Conservation (phyloP, 2,888 invertebrate genomes). For the Aleiodes testaceus region DNA sequence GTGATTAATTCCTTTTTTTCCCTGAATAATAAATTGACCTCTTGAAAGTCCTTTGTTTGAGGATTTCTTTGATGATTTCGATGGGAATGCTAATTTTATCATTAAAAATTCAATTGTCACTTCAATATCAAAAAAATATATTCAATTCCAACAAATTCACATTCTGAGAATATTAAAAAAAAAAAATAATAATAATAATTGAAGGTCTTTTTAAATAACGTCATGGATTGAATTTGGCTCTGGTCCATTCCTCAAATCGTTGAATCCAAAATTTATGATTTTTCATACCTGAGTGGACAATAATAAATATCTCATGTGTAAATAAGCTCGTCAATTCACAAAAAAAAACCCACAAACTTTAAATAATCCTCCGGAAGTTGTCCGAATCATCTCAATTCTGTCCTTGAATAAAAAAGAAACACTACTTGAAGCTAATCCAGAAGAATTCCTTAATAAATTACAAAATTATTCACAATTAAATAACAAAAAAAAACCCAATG, state of each 20-base stretch:
- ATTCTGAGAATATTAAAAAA: background rate
- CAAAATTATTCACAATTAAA: slow-evolving; percentile 14
- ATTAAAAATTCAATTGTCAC: background rate
- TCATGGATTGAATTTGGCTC: slow-evolving; percentile 15
- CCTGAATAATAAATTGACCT: too few relatives aligned
- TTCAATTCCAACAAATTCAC: background rate
- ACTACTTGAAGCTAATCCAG: slow-evolving; percentile 4
- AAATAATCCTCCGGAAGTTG: slow-evolving; percentile 8
- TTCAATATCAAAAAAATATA: too few relatives aligned
- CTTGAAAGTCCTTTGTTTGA: too few relatives aligned
- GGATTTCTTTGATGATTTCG: too few relatives aligned
- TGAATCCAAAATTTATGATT: slow-evolving; percentile 9
- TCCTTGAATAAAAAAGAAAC: background rate
- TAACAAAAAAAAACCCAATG: background rate
- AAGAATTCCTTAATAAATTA: slow-evolving; percentile 7
- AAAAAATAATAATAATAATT: background rate
- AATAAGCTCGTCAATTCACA: slow-evolving; percentile 9
- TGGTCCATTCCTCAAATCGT: slow-evolving; percentile 10
- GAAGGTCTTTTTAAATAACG: slow-evolving; percentile 20
- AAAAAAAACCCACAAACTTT: background rate
- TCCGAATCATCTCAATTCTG: background rate
- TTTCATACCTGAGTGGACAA: slow-evolving; percentile 16
- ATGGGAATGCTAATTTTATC: too few relatives aligned
- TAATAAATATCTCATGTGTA: slow-evolving; percentile 24
- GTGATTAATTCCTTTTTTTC: background rate